A percentile compares a stretch with the other conserved stretches of the same genome.
These are phyloP conservation scores for Formica exsecta DNA, from an alignment of 1,140 invertebrate species.

Conservation along the genomic window DNA sequence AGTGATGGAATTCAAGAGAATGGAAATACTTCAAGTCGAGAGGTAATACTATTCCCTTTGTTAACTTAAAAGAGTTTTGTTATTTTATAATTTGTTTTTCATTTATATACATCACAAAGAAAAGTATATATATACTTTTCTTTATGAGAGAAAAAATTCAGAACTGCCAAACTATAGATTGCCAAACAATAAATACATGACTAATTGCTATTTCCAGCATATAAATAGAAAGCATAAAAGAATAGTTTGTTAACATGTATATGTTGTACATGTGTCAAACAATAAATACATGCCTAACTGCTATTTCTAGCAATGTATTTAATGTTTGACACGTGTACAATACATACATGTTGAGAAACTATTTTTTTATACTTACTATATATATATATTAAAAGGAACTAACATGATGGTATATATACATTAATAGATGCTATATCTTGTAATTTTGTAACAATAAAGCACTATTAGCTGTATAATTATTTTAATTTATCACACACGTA, in stretches of 20 bases:
- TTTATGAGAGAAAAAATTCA: conserved; percentile 14
- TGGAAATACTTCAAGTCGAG: conserved; percentile 86
- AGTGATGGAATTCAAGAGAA: conserved; percentile 83
- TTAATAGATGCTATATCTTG: background rate
- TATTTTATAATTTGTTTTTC: background rate
- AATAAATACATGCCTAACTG: too few species aligned
- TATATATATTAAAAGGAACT: background rate
- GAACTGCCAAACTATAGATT: background rate
- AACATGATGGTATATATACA: background rate
- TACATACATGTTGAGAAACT: background rate
- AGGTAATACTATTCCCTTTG: conserved; percentile 77
- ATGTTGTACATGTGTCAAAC: too few species aligned
- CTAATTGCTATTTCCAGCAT: too few species aligned
- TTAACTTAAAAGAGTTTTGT: background rate
- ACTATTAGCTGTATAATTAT: background rate
- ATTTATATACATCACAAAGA: background rate
- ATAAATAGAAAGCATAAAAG: too few species aligned
- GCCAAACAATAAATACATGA: too few species aligned
- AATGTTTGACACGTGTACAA: conserved; percentile 19
- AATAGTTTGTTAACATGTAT: too few species aligned
- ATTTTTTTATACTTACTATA: conserved; percentile 13
- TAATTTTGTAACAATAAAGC: background rate
- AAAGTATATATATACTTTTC: background rate
- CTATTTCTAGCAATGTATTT: conserved; percentile 3
- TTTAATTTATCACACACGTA: background rate